Evolutionary conservation across 2,888 invertebrate species (phyloP).

Genomic region (Argyresthia goedartella): DNA sequence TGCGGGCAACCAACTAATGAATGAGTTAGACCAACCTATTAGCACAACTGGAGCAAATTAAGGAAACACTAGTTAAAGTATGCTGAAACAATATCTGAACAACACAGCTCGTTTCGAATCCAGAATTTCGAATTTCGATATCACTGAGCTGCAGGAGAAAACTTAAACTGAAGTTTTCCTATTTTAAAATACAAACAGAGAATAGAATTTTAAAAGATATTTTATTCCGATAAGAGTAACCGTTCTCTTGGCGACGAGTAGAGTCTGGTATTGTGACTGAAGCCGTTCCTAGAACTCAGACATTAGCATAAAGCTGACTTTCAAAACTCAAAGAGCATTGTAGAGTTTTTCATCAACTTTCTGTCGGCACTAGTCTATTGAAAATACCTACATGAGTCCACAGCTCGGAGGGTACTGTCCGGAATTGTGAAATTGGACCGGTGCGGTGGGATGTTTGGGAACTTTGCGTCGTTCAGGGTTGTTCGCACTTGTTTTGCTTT

Average conservation of each 20-base stretch:
- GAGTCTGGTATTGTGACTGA: too few species aligned
- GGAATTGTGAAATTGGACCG: background rate
- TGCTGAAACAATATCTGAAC: background rate
- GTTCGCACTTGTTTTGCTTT: background rate
- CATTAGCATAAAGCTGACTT: too few species aligned
- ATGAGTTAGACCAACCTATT: conserved; percentile 31
- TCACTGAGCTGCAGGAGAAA: too few species aligned
- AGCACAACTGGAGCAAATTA: conserved; percentile 27
- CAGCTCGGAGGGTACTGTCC: background rate
- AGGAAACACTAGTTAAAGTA: conserved; percentile 22
- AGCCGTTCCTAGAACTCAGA: too few species aligned
- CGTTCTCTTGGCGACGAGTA: too few species aligned
- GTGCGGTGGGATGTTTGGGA: background rate
- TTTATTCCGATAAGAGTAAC: too few species aligned
- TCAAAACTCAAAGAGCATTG: conserved; percentile 4
- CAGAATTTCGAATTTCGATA: too few species aligned
- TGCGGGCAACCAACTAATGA: conserved; percentile 20
- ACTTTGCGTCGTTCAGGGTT: background rate
- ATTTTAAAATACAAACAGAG: too few species aligned
- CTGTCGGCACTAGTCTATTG: background rate
- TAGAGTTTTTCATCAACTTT: conserved; percentile 5
- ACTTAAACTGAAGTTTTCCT: too few species aligned
- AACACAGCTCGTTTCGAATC: too few species aligned
- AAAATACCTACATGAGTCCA: background rate
- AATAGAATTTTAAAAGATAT: too few species aligned